Base-by-base conservation (phyloP, 2,888 invertebrate genomes). In the Diaphora mendica region DNA sequence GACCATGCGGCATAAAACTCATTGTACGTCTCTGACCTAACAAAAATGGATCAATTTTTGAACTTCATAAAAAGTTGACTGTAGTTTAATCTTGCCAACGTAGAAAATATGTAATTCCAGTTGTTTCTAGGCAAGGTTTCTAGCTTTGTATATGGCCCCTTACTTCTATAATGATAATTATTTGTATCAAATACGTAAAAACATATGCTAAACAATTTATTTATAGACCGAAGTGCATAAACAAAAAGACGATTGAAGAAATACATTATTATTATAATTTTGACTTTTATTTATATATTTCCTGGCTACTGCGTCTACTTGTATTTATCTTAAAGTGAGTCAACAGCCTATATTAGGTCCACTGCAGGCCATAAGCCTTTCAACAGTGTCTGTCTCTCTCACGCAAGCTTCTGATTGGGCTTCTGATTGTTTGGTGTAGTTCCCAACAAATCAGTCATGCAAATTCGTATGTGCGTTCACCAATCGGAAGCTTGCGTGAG, bases 11-110 rank as follows among this genome's bases (percentile, higher is more conserved):
- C 39, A 1, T 39, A 39, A 39, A 39, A 39, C 39, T 39, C 39
- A 9, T 39, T 9, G 39, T 7, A 33, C 1, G 39, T 39, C 0
- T 42, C 1, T 42, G 42, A 42, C n/a, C 9, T n/a, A 55, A 55
- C n/a, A 23, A 51, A 51, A 23, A 8, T 55, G 3, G 8, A 23
- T 51, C 2, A 23, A 51, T 8, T 23, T 51, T 51, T 51, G 1
- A 8, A 23, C 51, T 8, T 23, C 51, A 7, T 26, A 1, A 44
- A 13, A 48, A 23, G 8, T 33, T 23, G 13, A 11, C 9, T 48
- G 20, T 67, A 67, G 11, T 30, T 13, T 9, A 67, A 48, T 67
- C 48, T 67, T 67, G 67, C 33, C 67, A 48, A 33, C 48, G 67
- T 67, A 33, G 20, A 48, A 67, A 48, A 67, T 44, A 48, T 39